Base-by-base conservation (phyloP, 2,888 invertebrate species). In the Diaphora mendica region DNA sequence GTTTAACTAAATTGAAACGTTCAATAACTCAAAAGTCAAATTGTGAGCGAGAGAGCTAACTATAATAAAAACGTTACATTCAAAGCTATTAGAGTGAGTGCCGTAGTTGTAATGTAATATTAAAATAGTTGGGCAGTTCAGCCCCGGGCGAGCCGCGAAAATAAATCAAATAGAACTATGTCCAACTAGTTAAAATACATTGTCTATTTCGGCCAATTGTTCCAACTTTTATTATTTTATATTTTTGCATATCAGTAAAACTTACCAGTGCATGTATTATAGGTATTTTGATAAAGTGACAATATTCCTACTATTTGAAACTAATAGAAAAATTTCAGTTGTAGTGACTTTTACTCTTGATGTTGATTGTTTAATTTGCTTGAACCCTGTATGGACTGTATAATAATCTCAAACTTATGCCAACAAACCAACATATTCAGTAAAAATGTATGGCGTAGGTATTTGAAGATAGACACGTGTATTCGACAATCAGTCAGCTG, bases 81-180 rank as follows among this genome's bases (percentile, higher is more conserved):
- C 84, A 85, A 90, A 90, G 84, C 90, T 87, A 92, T 91, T 91
- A 91, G 85, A 86, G 79, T 80, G 88, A 89, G 90, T 88, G 85
- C 87, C 87, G n/a, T 86, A 82, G 86, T 81, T 78, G 83, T 87
- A 88, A 91, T 92, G 85, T 87, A 92, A 91, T 92, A 91, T 92
- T 91, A 88, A 92, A 91, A 89, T 88, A 88, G 90, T 88, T 87
- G 82, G 87, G 81, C 75, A 79, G 79, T 81, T 76, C 80, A 78
- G 77, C 85, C 85, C 80, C 79, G 75, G 74, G 77, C 78, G 80
- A 44, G 42, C 80, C 72, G 82, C 35, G 70, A 77, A 88, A 88
- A 90, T 87, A 89, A 89, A 91, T 88, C 88, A 89, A 91, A 91
- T 85, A 88, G 79, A 85, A 86, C 84, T 71, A 77, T 74, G 78